Evolutionary conservation across 1,140 invertebrate species (phyloP), one percentile per base, ranked within the genome.

Genomic region (Papilio polytes): DNA sequence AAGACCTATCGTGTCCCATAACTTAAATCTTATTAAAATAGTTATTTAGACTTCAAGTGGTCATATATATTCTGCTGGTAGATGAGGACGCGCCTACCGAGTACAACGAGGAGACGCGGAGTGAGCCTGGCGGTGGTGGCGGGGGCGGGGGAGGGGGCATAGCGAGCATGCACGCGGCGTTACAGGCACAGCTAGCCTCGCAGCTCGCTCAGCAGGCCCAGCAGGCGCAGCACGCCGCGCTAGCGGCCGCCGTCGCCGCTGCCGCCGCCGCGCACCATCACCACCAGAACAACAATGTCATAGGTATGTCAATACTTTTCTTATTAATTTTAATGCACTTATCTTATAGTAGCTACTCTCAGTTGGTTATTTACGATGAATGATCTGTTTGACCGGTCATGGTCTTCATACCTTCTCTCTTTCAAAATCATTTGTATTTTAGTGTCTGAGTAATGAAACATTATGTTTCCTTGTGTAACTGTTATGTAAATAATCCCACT

Each of bases 121-220:
- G 80, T 46, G 87, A 88, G 10, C 85, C 82, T n/a, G 83, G 63
- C 9, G 73, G 80, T 59, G 81, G 82, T 70, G 78, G 84, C 81
- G 80, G 79, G 51, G 80, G 77, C 74, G 82, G 81, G 73, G 81
- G 78, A 82, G 85, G 86, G 88, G 87, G 90, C 94, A 93, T 88
- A 94, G 95, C 86, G 95, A 96, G 87, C 83, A 86, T 93, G 91
- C 93, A 94, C 92, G 95, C 95, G 46, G 96, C 96, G 77, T 93
- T 96, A 78, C 96, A 96, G 83, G 95, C 96, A 48, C 93, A 96
- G 89, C 93, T 96, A 10, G 96, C 96, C 80, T 94, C 95, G 82
- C 96, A 96, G 86, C 87, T 96, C 31, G 92, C 95, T 80, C 95
- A 96, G 87, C 96, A 96, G 82, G 95, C 95, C 46, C 93, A 96